Conservation (phyloP, 2,113 vertebrate species). For the Oplegnathus fasciatus region DNA sequence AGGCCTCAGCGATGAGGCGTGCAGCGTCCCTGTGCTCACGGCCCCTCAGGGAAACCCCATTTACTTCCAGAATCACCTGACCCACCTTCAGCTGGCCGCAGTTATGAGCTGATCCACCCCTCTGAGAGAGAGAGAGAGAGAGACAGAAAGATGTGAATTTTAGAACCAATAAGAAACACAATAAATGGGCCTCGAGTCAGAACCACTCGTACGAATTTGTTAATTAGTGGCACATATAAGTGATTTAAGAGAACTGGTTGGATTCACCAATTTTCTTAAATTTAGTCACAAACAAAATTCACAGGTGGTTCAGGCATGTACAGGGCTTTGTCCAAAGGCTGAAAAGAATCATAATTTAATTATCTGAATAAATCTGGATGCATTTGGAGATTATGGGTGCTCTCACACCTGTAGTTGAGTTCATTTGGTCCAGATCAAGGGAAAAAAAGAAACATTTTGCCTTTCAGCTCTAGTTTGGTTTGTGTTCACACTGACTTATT, state of each 20-base stretch:
- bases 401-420: no score
- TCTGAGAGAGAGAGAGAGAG: conserved; percentile 81
- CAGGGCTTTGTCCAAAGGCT: not conserved
- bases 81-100: conserved; percentile 96
- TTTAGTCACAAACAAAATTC: not conserved
- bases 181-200: not conserved
- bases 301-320: not conserved
- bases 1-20: conserved; percentile 95
- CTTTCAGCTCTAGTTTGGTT: not conserved
- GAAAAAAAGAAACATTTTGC: no score
- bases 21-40: conserved; percentile 95
- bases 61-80: conserved; percentile 97
- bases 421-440: no score
- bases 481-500: not conserved
- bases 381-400: not conserved
- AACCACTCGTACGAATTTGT: not conserved
- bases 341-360: not conserved
- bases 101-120: conserved; percentile 96
- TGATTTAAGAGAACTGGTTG: not conserved
- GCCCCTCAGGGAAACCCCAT: conserved; percentile 90
- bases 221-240: not conserved
- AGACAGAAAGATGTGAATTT: not conserved
- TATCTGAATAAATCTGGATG: conserved; percentile 3
- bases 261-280: not conserved
- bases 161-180: not conserved